phyloP scores from a whole-genome alignment of 2,888 invertebrate species.

The Philopedon plagiatum region DNA sequence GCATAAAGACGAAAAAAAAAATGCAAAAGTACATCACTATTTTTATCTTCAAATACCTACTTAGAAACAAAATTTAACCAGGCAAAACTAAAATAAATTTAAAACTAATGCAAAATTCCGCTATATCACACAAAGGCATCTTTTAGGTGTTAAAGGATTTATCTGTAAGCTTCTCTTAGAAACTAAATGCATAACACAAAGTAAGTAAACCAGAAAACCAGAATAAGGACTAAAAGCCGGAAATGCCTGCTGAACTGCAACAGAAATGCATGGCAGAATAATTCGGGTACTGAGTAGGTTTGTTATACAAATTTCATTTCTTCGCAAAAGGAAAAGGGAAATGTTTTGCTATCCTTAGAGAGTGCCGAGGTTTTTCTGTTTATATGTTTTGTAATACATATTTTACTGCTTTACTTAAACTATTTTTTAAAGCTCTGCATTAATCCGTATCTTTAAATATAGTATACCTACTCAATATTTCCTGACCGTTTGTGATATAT shows the following conservation, averaged over 20 bases:
- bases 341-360: too few relatives aligned
- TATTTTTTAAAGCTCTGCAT: too few relatives aligned
- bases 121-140: slow-evolving; percentile 17
- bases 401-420: too few relatives aligned
- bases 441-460: too few relatives aligned
- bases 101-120: slow-evolving; percentile 19
- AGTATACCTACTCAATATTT: too few relatives aligned
- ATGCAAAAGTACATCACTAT: too few relatives aligned
- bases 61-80: not conserved
- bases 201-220: slow-evolving; percentile 43
- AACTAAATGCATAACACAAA: slow-evolving; percentile 37
- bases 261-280: slow-evolving; percentile 18
- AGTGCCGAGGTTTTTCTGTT: too few relatives aligned
- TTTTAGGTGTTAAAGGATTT: slow-evolving; percentile 41
- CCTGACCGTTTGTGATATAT: too few relatives aligned
- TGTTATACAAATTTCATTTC: not conserved
- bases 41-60: too few relatives aligned
- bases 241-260: slow-evolving; percentile 15
- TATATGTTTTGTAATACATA: too few relatives aligned
- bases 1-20: too few relatives aligned
- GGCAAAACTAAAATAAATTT: slow-evolving; percentile 18
- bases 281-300: slow-evolving; percentile 5
- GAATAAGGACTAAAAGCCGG: slow-evolving; percentile 41
- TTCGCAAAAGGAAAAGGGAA: too few relatives aligned
- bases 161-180: slow-evolving; percentile 30